These are phyloP conservation scores for Campylomormyrus numenius DNA, from an alignment of 2,113 vertebrate species.

Conservation along the genomic window DNA sequence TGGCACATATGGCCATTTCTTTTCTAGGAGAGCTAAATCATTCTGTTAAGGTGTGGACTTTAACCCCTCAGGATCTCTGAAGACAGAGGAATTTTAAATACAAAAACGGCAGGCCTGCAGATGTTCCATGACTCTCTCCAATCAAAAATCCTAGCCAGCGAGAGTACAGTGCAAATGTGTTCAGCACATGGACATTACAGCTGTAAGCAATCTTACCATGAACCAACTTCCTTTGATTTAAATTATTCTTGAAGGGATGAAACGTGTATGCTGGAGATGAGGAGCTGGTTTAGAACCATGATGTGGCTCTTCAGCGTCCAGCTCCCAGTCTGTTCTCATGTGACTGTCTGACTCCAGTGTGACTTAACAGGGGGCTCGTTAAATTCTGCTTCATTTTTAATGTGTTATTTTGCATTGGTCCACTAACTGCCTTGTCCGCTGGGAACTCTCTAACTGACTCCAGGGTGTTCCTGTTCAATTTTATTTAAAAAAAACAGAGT, in stretches of 20 bases:
- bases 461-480: background rate
- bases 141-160: constrained; percentile 12
- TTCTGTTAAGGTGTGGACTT: background rate
- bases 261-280: constrained; percentile 33
- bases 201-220: constrained; percentile 40
- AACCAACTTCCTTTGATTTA: constrained; percentile 47
- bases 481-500: background rate
- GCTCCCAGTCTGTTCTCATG: background rate
- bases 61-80: constrained; percentile 7
- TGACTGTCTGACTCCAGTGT: background rate
- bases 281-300: constrained; percentile 16
- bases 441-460: background rate
- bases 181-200: constrained; percentile 50
- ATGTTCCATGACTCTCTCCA: constrained; percentile 20
- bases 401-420: background rate
- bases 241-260: constrained; percentile 37
- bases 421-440: background rate
- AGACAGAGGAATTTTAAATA: constrained; percentile 25
- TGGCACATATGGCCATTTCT: background rate
- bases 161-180: constrained; percentile 50
- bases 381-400: background rate
- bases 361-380: background rate
- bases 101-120: constrained; percentile 43
- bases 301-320: background rate
- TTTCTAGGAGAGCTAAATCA: background rate